phyloP scores from a whole-genome alignment of 2,888 invertebrate genomes.

The Callyntrura guangdongensis region DNA sequence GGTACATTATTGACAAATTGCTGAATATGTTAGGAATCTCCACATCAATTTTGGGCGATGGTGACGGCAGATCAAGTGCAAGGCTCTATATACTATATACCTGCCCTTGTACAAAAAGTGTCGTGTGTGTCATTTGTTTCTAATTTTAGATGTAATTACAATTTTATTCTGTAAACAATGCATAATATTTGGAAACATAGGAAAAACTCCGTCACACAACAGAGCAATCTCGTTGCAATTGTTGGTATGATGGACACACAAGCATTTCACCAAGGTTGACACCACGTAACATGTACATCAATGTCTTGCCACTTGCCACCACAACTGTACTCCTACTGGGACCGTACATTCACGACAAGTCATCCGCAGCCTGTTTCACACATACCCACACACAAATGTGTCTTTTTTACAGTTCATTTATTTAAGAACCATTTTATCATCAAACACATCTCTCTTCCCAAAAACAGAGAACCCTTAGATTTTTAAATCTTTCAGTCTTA shows the following conservation, averaged over 20 bases:
- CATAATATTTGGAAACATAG: too few species aligned
- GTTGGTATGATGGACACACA: not conserved
- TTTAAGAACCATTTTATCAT: slow-evolving; percentile 3
- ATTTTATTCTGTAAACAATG: too few species aligned
- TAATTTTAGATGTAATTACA: too few species aligned
- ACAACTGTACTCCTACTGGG: not conserved
- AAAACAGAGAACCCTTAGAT: not conserved
- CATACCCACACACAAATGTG: not conserved
- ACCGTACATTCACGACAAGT: not conserved
- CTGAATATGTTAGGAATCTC: not conserved
- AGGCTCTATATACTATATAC: too few species aligned
- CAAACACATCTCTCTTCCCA: not conserved
- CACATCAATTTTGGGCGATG: too few species aligned
- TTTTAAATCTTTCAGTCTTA: not conserved
- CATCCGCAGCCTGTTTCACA: not conserved
- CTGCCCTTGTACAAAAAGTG: too few species aligned
- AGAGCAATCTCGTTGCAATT: too few species aligned
- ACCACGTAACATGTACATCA: not conserved
- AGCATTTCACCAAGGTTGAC: not conserved
- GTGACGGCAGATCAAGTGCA: too few species aligned
- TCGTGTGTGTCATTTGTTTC: too few species aligned
- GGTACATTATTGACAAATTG: not conserved
- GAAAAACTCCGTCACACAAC: too few species aligned
- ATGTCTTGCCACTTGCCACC: not conserved
- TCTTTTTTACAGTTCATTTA: slow-evolving; percentile 53